Base-by-base conservation (phyloP, 2,797 vertebrate species). In the Tinamus major region DNA sequence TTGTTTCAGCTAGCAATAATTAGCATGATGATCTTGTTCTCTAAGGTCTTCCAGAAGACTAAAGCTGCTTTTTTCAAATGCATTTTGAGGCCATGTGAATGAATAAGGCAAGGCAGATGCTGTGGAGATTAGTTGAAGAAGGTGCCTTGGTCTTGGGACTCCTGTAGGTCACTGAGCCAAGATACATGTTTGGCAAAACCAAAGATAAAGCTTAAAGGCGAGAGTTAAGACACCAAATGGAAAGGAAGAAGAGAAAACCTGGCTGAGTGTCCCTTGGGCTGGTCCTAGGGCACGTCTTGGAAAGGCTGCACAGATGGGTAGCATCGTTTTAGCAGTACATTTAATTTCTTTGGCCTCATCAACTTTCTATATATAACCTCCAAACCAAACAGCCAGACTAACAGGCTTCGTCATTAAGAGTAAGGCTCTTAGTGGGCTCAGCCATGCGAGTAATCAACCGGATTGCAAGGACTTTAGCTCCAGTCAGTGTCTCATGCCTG, bases 1-100 rank as follows among this genome's bases (percentile, higher is more conserved):
- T 49, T 86, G 94, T 85, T 64, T 93, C 65, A 64, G 87, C 35
- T 92, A 72, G 70, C 90, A 90, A 13, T 89, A 94, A 94, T 96
- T 94, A 94, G 89, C 91, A 92, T 59, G 91, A 76, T 58, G 48
- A 88, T 80, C 74, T 82, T 84, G 70, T 91, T 69, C 55, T 92
- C 87, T 51, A 77, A 85, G 93, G 90, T 89, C 82, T 89, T 87
- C 74, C 19, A 84, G 48, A 81, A 87, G 64, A 79, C 42, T 33
- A 86, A 23, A 10, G 77, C 41, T 74, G 51, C 79, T 94, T 78
- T 63, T 64, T 87, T 87, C 49, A 61, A 53, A 67, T 49, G 56
- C 42, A 13, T n/a, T 39, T 83, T 10, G 69, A 67, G 81, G 12
- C 74, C 55, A 24, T 26, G n/a, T 62, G 19, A 37, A 29, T 37